Evolutionary conservation across 2,888 invertebrate genomes (phyloP), one percentile per base, ranked within the genome.

Genomic region (Morinoia aosen): DNA sequence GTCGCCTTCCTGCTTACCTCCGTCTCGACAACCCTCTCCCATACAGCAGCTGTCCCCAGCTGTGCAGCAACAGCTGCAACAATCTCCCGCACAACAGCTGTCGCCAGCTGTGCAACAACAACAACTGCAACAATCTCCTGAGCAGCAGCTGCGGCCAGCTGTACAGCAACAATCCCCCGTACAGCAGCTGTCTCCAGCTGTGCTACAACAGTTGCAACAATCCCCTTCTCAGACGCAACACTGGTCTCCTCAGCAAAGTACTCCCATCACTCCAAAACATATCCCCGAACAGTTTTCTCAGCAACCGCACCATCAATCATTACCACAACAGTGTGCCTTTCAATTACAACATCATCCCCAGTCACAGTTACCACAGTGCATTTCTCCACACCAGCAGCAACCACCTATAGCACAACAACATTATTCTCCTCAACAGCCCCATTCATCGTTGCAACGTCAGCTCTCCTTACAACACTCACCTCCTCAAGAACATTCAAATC

Each of bases 1-100:
- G 93, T 93, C 93, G 56, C 93, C 93, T 93, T 93, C 93, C n/a
- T 93, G 57, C 48, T 93, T 93, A 93, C 58, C 93, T 93, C 90
- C 39, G 90, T 93, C 93, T 57, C 93, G 57, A 48, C 93, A 93
- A n/a, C 93, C 39, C 39, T 93, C 57, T 39, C 57, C 57, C 25
- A 56, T 57, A 48, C 57, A 93, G 25, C 93, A 93, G 57, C 40
- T 40, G 48, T 16, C 39, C 8, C 90, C 90, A 90, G 19, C 90
- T 90, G 39, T 90, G 48, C 90, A 90, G 19, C 90, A 90, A 64
- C 48, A 48, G 48, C 48, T 48, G 48, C 90, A 90, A 33, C 93
- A 93, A 93, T 93, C 57, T 93, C 57, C 57, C 25, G n/a, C 33
- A 57, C 93, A 93, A 39, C 93, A 93, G 33, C 90, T 40, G 48